phyloP scores from a whole-genome alignment of 2,113 vertebrate species.

The Felis catus region DNA sequence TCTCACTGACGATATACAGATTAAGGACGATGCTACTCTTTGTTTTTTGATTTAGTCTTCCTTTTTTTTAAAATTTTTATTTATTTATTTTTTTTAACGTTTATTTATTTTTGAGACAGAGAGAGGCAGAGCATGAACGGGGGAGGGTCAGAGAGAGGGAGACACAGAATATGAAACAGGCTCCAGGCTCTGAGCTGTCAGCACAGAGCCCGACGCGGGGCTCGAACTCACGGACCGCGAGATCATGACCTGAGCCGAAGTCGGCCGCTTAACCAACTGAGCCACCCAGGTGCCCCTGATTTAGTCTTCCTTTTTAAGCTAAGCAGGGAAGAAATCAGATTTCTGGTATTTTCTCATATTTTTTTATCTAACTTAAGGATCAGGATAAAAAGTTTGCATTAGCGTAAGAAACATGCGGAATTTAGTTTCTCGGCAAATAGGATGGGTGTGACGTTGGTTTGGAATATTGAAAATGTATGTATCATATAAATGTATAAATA shows the following conservation, averaged over 20 bases:
- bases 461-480: not conserved
- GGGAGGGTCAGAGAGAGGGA: too few species aligned
- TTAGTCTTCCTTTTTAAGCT: not conserved
- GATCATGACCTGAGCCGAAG: too few species aligned
- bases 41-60: not conserved
- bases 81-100: too few species aligned
- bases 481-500: not conserved
- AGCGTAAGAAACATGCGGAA: not conserved
- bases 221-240: too few species aligned
- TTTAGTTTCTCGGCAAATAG: conserved; percentile 2
- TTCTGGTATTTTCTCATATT: not conserved
- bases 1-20: not conserved
- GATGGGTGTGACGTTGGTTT: not conserved
- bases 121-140: too few species aligned
- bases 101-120: too few species aligned
- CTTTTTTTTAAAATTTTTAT: not conserved
- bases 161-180: too few species aligned
- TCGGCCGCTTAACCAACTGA: too few species aligned
- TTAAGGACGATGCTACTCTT: not conserved
- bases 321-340: not conserved
- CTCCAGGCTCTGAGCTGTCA: too few species aligned
- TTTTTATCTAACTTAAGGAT: not conserved
- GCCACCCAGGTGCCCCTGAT: not conserved
- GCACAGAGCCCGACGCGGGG: too few species aligned
- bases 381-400: not conserved